Conservation (phyloP, 2,797 vertebrate species). For the Neosalanx taihuensis region DNA sequence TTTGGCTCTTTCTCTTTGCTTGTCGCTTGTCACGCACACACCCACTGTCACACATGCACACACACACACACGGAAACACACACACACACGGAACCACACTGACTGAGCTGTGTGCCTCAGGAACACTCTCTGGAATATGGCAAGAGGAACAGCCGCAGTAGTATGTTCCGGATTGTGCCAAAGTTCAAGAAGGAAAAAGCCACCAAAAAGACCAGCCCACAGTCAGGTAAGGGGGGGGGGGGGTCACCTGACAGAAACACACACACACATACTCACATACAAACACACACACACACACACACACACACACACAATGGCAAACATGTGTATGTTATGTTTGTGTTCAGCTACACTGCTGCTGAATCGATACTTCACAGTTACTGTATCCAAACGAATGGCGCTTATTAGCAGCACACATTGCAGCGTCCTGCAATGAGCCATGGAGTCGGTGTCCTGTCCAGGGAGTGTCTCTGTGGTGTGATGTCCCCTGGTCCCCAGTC, state of each 20-base stretch:
- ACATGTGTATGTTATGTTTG: background rate
- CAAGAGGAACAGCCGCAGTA: slow-evolving; percentile 95
- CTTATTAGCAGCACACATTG: background rate
- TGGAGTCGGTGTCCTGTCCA: slow-evolving; percentile 4
- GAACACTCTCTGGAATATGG: slow-evolving; percentile 91
- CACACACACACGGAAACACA: background rate
- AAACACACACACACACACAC: background rate
- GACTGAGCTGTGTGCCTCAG: slow-evolving; percentile 77
- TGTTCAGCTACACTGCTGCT: background rate
- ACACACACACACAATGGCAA: background rate
- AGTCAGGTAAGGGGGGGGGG: slow-evolving; percentile 84
- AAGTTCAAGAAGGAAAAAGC: slow-evolving; percentile 98
- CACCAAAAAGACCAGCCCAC: slow-evolving; percentile 87
- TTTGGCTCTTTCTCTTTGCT: background rate
- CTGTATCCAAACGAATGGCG: background rate
- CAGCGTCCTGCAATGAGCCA: slow-evolving; percentile 5
- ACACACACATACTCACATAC: background rate
- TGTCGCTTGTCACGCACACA: background rate
- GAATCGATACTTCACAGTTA: background rate
- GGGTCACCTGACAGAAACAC: slow-evolving; percentile 1
- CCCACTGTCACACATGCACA: background rate
- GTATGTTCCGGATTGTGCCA: slow-evolving; percentile 96
- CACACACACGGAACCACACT: slow-evolving; percentile 25
- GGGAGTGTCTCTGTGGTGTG: slow-evolving; percentile 51
- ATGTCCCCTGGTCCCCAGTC: slow-evolving; percentile 46